Percentiles rank a stretch among this genome's conserved stretches.
Evolutionary conservation across 2,113 vertebrate species (phyloP).

Genomic region (Peromyscus maniculatus): DNA sequence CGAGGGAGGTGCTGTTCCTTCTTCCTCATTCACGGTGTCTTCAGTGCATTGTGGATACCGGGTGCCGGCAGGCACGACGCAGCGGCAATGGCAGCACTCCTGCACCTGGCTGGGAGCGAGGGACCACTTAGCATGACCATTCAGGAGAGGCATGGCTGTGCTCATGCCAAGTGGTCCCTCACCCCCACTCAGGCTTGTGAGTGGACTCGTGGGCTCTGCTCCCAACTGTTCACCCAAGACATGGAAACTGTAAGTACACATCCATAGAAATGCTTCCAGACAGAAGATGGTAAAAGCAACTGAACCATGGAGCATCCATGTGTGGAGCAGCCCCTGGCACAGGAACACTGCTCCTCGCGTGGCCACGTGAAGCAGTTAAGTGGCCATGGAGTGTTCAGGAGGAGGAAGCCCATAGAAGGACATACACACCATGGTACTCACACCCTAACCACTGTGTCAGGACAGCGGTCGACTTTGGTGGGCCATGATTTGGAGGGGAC

Average conservation of each 20-base stretch:
- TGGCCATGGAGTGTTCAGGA: neutral
- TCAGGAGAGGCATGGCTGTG: fast-evolving
- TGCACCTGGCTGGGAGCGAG: fast-evolving
- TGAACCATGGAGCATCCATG: neutral
- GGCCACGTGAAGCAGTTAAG: fast-evolving
- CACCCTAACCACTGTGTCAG: neutral
- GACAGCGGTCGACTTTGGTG: neutral
- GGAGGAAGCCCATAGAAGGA: neutral
- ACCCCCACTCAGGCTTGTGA: neutral
- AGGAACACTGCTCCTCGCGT: neutral
- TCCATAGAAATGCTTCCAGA: neutral
- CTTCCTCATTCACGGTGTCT: neutral
- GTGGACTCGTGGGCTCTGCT: fast-evolving
- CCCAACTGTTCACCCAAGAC: fast-evolving
- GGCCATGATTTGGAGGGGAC: neutral
- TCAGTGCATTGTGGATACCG: neutral
- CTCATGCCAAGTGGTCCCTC: neutral
- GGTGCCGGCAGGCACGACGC: fast-evolving
- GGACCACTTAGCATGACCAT: fast-evolving
- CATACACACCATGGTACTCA: fast-evolving
- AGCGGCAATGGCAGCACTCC: fast-evolving
- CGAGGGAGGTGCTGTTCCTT: neutral
- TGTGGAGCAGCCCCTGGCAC: neutral
- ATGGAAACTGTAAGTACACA: neutral
- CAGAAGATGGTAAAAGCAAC: neutral